Evolutionary conservation across 2,797 vertebrate genomes (phyloP).

Genomic region (Acipenser transmontanus): DNA sequence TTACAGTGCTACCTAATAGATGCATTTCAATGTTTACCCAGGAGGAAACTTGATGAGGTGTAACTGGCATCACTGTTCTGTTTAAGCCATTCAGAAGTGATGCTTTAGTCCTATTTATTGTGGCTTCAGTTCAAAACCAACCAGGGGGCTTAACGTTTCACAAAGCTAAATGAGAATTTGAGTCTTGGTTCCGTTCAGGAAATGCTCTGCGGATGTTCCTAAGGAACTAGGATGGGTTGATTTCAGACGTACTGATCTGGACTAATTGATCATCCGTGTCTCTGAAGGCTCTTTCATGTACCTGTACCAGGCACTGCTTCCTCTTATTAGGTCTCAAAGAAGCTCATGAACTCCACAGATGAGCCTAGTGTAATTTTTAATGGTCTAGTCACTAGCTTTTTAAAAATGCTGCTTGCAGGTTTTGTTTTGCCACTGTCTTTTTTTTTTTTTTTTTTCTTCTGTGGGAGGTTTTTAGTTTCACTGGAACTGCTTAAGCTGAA

Average conservation of each 20-base stretch:
- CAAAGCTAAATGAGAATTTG: no score
- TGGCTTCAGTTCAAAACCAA: no score
- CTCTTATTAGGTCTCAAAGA: constrained; percentile 38
- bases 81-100: no score
- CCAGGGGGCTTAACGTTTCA: no score
- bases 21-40: no score
- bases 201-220: no score
- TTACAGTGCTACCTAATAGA: no score
- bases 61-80: no score
- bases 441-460: constrained; percentile 15
- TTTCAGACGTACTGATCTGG: constrained; percentile 7
- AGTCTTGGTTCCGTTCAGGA: no score
- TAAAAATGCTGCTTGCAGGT: constrained; percentile 1
- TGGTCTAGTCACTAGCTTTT: constrained; percentile 36
- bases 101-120: no score
- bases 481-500: not conserved
- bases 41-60: no score
- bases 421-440: constrained; percentile 6
- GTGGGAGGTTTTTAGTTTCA: constrained; percentile 22
- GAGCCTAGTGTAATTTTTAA: constrained; percentile 29
- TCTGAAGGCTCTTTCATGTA: constrained; percentile 19
- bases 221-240: no score
- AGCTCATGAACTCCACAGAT: constrained; percentile 33
- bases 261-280: constrained; percentile 30
- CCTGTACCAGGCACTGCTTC: constrained; percentile 19